phyloP scores from a whole-genome alignment of 2,888 invertebrate species.

The Lingula anatina region DNA sequence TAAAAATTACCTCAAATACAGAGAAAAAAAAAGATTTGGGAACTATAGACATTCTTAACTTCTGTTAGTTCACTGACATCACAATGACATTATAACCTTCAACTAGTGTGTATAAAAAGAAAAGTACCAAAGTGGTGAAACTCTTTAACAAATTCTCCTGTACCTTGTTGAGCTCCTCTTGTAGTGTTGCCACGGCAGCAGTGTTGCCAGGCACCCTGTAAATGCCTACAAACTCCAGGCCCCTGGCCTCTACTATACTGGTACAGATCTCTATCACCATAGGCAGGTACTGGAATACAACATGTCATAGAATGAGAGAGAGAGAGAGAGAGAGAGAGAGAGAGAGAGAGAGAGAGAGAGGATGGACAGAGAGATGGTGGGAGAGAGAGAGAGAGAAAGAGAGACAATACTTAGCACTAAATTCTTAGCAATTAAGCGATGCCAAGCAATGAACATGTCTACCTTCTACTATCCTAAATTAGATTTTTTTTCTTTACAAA shows the following conservation, averaged over 20 bases:
- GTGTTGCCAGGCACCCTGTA: constrained; percentile 97
- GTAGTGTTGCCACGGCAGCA: constrained; percentile 83
- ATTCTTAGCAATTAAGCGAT: too few species aligned
- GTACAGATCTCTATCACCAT: constrained; percentile 86
- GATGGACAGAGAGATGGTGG: too few species aligned
- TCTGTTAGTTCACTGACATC: background rate
- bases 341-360: too few species aligned
- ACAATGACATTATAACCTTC: background rate
- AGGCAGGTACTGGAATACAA: constrained; percentile 65
- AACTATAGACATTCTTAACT: background rate
- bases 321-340: too few species aligned
- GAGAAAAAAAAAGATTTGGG: background rate
- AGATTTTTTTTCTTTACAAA: too few species aligned
- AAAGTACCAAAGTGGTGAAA: too few species aligned
- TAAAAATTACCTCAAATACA: background rate
- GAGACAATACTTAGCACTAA: too few species aligned
- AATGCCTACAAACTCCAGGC: constrained; percentile 85
- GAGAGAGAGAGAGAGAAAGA: too few species aligned
- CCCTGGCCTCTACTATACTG: constrained; percentile 85
- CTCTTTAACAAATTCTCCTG: too few species aligned
- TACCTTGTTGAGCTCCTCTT: constrained; percentile 51
- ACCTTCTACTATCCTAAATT: too few species aligned
- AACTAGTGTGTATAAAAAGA: too few species aligned
- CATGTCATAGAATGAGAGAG: background rate
- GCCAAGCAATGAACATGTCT: too few species aligned